Evolutionary conservation across 2,888 invertebrate species (phyloP).

Genomic region (Cosmopolites sordidus): DNA sequence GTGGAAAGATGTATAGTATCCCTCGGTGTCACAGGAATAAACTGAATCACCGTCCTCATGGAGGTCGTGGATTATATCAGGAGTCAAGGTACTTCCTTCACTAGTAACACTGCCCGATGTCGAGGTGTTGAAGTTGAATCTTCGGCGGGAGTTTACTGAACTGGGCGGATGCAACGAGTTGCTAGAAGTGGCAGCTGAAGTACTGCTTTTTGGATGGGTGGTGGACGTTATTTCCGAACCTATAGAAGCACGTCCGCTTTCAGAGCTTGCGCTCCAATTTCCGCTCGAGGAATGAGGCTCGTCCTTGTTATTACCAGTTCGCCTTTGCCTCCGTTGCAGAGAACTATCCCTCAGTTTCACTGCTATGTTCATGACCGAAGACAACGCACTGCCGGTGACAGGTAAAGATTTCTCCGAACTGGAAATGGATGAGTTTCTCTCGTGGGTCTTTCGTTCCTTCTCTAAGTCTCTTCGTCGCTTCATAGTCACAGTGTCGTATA

Average conservation of each 20-base stretch:
- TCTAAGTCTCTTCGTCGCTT: constrained; percentile 54
- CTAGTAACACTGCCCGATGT: constrained; percentile 81
- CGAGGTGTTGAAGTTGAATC: constrained; percentile 63
- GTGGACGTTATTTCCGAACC: constrained; percentile 77
- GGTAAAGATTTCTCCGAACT: constrained; percentile 66
- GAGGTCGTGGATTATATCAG: constrained; percentile 74
- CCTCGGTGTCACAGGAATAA: constrained; percentile 95
- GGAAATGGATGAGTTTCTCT: constrained; percentile 69
- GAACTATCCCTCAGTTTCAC: constrained; percentile 77
- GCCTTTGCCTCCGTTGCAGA: constrained; percentile 64
- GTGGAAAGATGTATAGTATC: constrained; percentile 96
- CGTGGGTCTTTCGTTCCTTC: constrained; percentile 66
- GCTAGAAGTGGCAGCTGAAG: constrained; percentile 64
- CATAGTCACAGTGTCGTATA: constrained; percentile 64
- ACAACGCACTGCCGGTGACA: constrained; percentile 47
- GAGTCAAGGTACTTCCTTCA: constrained; percentile 73
- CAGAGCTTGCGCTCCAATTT: constrained; percentile 92
- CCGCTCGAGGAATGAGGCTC: constrained; percentile 88
- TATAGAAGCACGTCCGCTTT: constrained; percentile 80
- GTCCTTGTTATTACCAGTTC: constrained; percentile 65
- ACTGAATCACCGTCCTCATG: constrained; percentile 85
- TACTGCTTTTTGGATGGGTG: constrained; percentile 65
- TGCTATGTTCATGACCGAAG: constrained; percentile 56
- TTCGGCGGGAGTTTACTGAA: constrained; percentile 64
- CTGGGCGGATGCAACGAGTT: constrained; percentile 63